Percentiles rank a stretch among this genome's conserved stretches.
phyloP scores from a whole-genome alignment of 2,797 vertebrate species.

The Spatula versicolor region DNA sequence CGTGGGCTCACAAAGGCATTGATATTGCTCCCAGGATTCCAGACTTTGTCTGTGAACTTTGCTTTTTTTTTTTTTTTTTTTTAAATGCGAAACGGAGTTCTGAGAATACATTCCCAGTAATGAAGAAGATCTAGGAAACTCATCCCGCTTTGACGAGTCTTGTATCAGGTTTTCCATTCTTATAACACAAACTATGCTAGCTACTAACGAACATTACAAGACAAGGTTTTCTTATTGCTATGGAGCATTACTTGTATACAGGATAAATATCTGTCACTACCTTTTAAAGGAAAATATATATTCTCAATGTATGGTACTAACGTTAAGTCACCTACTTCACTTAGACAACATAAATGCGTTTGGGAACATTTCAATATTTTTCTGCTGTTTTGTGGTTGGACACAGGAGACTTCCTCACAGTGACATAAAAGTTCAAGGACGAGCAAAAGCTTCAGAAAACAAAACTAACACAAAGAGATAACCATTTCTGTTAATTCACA shows the following conservation, averaged over 20 bases:
- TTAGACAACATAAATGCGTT: background rate
- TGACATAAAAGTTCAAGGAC: background rate
- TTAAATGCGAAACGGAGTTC: background rate
- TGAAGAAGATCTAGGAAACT: background rate
- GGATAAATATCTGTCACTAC: too few species aligned
- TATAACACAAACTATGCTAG: background rate
- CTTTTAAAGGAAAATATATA: background rate
- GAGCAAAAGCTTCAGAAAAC: slow-evolving; percentile 3
- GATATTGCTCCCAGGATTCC: background rate
- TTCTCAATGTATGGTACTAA: background rate
- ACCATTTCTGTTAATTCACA: background rate
- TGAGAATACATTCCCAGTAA: background rate
- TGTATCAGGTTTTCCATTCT: background rate
- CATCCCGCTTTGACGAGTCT: background rate
- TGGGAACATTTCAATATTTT: background rate
- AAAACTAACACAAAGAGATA: background rate
- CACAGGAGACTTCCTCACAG: background rate
- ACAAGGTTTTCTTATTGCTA: background rate
- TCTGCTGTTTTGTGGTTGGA: background rate
- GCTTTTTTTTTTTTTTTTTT: too few species aligned
- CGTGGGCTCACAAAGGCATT: background rate
- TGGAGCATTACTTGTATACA: background rate
- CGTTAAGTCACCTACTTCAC: background rate
- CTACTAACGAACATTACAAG: background rate
- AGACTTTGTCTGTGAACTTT: background rate